Conservation (phyloP, 2,888 invertebrate genomes). For the Cerceris rybyensis region DNA sequence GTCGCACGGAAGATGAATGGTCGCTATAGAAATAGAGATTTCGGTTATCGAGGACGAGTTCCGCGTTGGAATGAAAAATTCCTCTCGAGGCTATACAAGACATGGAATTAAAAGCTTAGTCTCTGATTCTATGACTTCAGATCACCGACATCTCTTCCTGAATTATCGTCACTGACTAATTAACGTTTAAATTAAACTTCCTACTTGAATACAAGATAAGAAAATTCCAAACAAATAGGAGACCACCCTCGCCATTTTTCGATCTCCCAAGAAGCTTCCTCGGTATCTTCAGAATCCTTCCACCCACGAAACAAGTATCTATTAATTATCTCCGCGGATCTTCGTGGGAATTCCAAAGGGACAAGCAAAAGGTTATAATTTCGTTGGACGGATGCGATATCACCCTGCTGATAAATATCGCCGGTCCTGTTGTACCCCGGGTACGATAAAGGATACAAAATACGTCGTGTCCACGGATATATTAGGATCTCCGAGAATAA, state of each 20-base stretch:
- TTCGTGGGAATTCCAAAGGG: constrained; percentile 62
- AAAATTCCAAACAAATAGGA: too few relatives aligned
- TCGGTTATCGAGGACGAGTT: too few relatives aligned
- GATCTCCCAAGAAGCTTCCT: background rate
- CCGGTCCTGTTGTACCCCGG: constrained; percentile 36
- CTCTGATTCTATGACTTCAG: too few relatives aligned
- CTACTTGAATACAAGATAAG: too few relatives aligned
- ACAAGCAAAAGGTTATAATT: constrained; percentile 52
- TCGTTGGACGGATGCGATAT: constrained; percentile 48
- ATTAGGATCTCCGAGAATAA: constrained; percentile 62
- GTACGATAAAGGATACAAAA: constrained; percentile 66
- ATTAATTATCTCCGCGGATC: constrained; percentile 59
- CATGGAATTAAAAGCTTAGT: too few relatives aligned
- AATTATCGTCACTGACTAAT: too few relatives aligned
- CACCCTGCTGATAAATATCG: constrained; percentile 62
- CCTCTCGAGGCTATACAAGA: too few relatives aligned
- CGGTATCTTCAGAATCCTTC: background rate
- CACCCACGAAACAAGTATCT: constrained; percentile 15
- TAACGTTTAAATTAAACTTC: too few relatives aligned
- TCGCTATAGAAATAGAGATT: background rate
- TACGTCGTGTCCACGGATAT: constrained; percentile 64
- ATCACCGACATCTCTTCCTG: too few relatives aligned
- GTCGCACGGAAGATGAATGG: background rate
- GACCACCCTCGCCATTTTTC: too few relatives aligned
- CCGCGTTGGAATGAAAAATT: too few relatives aligned